Percentiles rank a stretch among this genome's conserved stretches.
Conservation (phyloP, 2,888 invertebrate genomes). For the Yponomeuta sedellus region DNA sequence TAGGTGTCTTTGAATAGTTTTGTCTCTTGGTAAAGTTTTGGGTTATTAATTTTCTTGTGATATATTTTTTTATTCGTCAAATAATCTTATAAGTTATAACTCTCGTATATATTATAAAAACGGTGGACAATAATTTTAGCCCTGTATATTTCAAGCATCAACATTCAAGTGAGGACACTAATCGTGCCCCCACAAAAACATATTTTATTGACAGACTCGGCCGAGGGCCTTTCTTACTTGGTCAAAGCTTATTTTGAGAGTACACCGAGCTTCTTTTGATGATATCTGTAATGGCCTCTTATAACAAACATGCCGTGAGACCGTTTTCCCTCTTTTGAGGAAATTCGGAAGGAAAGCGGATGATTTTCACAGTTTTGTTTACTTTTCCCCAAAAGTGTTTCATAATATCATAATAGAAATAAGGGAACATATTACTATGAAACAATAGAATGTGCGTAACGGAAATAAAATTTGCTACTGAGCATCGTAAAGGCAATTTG, state of each 20-base stretch:
- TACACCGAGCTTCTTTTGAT: slow-evolving; percentile 6
- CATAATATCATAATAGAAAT: background rate
- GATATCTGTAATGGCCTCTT: slow-evolving; percentile 11
- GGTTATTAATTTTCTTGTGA: too few relatives aligned
- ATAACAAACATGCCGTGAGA: slow-evolving; percentile 5
- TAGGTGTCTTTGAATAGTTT: too few relatives aligned
- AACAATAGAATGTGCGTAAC: background rate
- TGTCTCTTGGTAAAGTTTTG: too few relatives aligned
- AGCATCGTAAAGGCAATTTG: too few relatives aligned
- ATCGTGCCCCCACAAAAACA: background rate
- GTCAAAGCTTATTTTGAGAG: slow-evolving; percentile 1
- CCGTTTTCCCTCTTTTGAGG: background rate
- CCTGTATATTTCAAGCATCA: background rate
- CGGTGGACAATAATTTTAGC: background rate
- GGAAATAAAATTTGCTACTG: too few relatives aligned
- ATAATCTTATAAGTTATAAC: too few relatives aligned
- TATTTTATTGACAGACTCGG: background rate
- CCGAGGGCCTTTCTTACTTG: background rate
- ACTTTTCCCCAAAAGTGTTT: background rate
- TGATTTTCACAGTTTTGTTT: background rate
- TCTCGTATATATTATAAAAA: background rate
- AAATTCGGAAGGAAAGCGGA: background rate
- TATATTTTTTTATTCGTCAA: background rate
- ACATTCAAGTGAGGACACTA: background rate
- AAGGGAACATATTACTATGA: background rate